Conservation (phyloP, 2,888 invertebrate species). For the Hydriomena furcata region DNA sequence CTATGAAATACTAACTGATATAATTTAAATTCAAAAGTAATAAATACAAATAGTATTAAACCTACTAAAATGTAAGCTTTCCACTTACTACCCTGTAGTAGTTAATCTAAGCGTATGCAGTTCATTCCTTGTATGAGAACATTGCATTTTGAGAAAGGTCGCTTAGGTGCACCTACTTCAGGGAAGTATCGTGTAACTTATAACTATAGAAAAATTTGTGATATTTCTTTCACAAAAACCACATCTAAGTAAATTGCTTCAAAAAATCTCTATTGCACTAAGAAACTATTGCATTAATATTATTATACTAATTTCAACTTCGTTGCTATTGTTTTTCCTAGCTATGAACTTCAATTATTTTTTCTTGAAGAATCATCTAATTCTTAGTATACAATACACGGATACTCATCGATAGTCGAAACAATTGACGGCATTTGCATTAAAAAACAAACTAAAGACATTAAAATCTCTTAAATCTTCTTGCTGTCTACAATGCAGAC, state of each 20-base stretch:
- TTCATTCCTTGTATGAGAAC: too few relatives aligned
- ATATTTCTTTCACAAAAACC: neutral
- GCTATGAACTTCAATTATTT: constrained; percentile 6
- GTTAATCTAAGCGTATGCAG: too few relatives aligned
- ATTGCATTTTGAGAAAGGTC: too few relatives aligned
- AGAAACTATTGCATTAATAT: neutral
- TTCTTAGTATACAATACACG: constrained; percentile 12
- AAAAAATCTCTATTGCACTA: constrained; percentile 9
- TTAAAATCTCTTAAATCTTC: neutral
- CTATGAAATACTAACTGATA: neutral
- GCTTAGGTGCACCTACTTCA: too few relatives aligned
- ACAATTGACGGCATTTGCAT: constrained; percentile 17
- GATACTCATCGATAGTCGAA: constrained; percentile 10
- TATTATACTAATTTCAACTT: constrained; percentile 18
- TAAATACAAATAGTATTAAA: neutral
- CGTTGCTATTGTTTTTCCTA: constrained; percentile 15
- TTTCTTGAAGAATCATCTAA: constrained; percentile 10
- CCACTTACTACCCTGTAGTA: too few relatives aligned
- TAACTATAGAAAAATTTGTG: neutral
- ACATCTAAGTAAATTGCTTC: neutral
- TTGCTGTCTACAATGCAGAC: neutral
- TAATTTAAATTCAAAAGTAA: neutral
- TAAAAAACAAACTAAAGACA: neutral
- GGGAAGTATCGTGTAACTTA: neutral
- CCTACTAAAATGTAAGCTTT: too few relatives aligned